Conservation (phyloP, 53 echinoderm and acorn worm genomes). For the Actinopyga echinites region DNA sequence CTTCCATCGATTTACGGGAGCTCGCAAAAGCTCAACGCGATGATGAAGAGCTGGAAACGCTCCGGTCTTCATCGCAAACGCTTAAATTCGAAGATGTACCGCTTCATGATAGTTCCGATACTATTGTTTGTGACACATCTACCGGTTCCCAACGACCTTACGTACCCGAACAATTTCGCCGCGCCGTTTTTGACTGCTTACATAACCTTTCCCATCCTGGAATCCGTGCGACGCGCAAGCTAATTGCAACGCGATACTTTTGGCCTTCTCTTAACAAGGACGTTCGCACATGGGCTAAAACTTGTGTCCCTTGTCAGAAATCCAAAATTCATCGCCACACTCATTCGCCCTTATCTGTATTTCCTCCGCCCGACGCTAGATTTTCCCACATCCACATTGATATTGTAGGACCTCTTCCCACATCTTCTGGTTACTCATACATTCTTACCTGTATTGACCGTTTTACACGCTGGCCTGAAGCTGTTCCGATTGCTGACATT, state of each 20-base stretch:
- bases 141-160: slow-evolving; percentile 44
- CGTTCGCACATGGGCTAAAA: slow-evolving; percentile 26
- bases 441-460: too few relatives aligned
- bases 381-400: slow-evolving; percentile 63
- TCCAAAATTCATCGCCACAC: slow-evolving; percentile 60
- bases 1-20: background rate
- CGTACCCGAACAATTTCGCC: slow-evolving; percentile 35
- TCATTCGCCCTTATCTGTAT: slow-evolving; percentile 43
- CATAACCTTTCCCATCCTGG: slow-evolving; percentile 56
- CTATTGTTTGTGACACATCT: too few relatives aligned
- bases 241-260: slow-evolving; percentile 49
- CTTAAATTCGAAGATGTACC: background rate
- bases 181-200: slow-evolving; percentile 42
- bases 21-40: background rate
- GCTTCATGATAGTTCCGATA: background rate
- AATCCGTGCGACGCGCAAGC: slow-evolving; percentile 49
- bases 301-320: slow-evolving; percentile 37
- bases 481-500: too few relatives aligned
- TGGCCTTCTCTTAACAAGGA: slow-evolving; percentile 65
- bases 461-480: too few relatives aligned
- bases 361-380: slow-evolving; percentile 38
- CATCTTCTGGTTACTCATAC: slow-evolving; percentile 41
- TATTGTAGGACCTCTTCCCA: slow-evolving; percentile 56
- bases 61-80: background rate
- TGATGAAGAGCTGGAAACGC: slow-evolving; percentile 1